Evolutionary conservation across 53 echinoderm and acorn worm genomes (phyloP).

Genomic region (Patiria pectinifera): DNA sequence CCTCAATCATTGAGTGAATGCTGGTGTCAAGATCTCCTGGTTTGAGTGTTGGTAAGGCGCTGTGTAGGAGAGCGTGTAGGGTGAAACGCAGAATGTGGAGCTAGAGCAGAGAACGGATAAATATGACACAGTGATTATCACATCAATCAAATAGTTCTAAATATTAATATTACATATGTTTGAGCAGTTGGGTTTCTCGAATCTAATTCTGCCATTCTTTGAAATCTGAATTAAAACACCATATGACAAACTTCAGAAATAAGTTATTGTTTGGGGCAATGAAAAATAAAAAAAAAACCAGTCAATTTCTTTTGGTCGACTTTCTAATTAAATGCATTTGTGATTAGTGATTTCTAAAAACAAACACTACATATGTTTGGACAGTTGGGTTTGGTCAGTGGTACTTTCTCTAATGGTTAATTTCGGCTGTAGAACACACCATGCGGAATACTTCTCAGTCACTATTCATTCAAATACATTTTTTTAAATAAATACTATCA

Average conservation of each 20-base stretch:
- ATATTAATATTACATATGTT: not conserved
- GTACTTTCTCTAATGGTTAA: no score
- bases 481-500: no score
- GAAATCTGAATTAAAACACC: no score
- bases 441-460: no score
- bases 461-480: no score
- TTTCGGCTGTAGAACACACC: no score
- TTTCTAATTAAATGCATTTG: no score
- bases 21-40: conserved; percentile 81
- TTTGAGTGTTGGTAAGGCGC: conserved; percentile 66
- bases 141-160: not conserved
- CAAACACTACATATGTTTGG: not conserved
- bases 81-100: conserved; percentile 91
- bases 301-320: no score
- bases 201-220: no score
- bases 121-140: not conserved
- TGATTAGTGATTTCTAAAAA: not conserved
- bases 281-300: no score
- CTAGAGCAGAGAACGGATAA: conserved; percentile 40
- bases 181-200: not conserved
- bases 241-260: not conserved
- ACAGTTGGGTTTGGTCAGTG: no score
- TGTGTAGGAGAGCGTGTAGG: conserved; percentile 81
- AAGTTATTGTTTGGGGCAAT: conserved; percentile 70
- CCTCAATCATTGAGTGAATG: conserved; percentile 56